Percentiles rank a stretch among this genome's conserved stretches.
phyloP scores from a whole-genome alignment of 2,888 invertebrate genomes.

The Pollenia amentaria region DNA sequence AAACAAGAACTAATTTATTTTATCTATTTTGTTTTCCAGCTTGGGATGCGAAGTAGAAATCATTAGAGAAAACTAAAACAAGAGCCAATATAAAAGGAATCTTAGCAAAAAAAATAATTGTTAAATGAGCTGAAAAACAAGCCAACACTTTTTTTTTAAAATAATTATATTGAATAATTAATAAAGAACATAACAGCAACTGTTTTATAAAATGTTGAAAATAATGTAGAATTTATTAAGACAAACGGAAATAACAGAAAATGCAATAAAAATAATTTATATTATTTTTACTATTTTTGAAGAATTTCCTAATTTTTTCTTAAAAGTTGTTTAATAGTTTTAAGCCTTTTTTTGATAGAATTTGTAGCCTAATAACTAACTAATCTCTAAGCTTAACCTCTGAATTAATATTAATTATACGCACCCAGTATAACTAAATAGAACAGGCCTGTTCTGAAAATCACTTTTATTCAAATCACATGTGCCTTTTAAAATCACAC shows the following conservation, averaged over 20 bases:
- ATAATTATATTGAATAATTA: constrained; percentile 41
- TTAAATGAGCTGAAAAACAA: constrained; percentile 52
- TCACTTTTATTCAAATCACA: no score
- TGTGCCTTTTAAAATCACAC: no score
- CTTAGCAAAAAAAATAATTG: background rate
- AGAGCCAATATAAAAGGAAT: background rate
- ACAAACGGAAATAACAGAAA: no score
- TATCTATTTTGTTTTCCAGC: constrained; percentile 45
- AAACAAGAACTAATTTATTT: constrained; percentile 62
- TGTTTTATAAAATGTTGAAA: background rate
- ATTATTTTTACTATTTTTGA: no score
- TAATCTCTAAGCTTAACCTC: background rate
- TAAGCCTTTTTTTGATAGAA: background rate
- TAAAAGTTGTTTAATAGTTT: background rate
- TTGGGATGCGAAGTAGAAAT: constrained; percentile 36
- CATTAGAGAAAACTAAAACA: constrained; percentile 48
- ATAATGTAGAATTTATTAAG: no score
- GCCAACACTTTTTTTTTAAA: background rate
- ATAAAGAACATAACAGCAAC: background rate
- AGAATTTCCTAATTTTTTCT: no score
- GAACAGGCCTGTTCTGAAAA: no score
- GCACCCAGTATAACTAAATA: background rate
- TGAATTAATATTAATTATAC: constrained; percentile 40
- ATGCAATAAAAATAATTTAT: no score
- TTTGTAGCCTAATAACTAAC: background rate